phyloP scores from a whole-genome alignment of 2,888 invertebrate species.

The Pyrocoelia pectoralis region DNA sequence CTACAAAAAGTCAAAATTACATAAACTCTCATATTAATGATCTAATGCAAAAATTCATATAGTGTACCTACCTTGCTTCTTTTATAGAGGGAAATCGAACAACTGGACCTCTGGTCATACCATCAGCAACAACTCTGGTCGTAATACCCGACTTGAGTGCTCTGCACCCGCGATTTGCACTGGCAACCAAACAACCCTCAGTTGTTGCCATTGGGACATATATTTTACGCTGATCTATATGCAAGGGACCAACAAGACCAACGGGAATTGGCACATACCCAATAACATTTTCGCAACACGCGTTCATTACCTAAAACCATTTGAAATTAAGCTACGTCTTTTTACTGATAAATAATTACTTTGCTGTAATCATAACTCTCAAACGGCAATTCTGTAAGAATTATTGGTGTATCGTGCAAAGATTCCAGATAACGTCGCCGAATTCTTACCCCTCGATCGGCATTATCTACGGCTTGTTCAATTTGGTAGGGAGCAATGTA shows the following conservation, averaged over 20 bases:
- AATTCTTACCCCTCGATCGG: slow-evolving; percentile 86
- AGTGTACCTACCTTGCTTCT: slow-evolving; percentile 66
- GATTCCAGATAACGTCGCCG: slow-evolving; percentile 74
- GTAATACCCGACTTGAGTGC: slow-evolving; percentile 86
- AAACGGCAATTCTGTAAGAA: slow-evolving; percentile 81
- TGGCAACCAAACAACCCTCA: slow-evolving; percentile 97
- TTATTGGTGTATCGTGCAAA: slow-evolving; percentile 66
- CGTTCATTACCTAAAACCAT: slow-evolving; percentile 73
- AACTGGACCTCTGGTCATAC: slow-evolving; percentile 98
- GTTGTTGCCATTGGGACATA: slow-evolving; percentile 99
- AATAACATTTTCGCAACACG: slow-evolving; percentile 98
- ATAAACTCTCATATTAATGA: no score
- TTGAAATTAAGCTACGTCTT: no score
- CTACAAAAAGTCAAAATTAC: slow-evolving; percentile 53
- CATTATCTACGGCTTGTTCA: slow-evolving; percentile 84
- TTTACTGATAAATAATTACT: slow-evolving; percentile 65
- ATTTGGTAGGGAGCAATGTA: slow-evolving; percentile 86
- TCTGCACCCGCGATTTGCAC: slow-evolving; percentile 95
- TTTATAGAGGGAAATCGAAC: slow-evolving; percentile 84
- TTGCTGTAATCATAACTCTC: slow-evolving; percentile 87
- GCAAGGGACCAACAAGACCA: slow-evolving; percentile 93
- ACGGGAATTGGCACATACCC: slow-evolving; percentile 97
- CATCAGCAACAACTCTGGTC: slow-evolving; percentile 87
- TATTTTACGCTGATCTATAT: slow-evolving; percentile 80
- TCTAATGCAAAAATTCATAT: no score